Base-by-base conservation (phyloP, 2,888 invertebrate genomes). In the Mylabris sibirica region DNA sequence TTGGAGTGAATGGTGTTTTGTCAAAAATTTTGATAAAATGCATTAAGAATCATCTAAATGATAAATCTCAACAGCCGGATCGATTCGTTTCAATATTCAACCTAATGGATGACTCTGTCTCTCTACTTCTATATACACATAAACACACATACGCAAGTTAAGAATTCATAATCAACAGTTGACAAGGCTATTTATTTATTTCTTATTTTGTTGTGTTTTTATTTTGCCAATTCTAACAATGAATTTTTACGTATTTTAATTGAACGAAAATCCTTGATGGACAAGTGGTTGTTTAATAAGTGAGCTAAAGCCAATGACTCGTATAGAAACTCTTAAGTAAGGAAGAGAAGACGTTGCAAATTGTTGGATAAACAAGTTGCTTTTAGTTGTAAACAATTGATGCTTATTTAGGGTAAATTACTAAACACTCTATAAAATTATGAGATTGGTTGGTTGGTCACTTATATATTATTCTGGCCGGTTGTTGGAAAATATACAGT, bases 401-500 rank as follows among this genome's bases (percentile, higher is more conserved):
- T 17, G 38, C 34, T 34, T 61, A 34, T 53, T 57, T 57, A 24
- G 4, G 14, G 14, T 14, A 62, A 63, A 63, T 34, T 53, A 20
- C 35, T 9, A 35, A 64, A 35, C 22, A 59, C 59, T 20, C 20
- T 41, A 64, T 57, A 57, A 64, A 64, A 64, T 64, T 20, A 61
- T 11, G 20, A 62, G 62, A 38, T 30, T 30, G 30, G 30, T 30
- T 30, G 30, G 30, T 62, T 62, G 62, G 35, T 38, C 38, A 24
- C 17, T 38, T 44, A 62, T 34, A 30, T 30, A 6, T 6, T 30
- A 41, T 44, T 34, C 44, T 11, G 14, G 26, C 3, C 17, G 22
- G 17, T 26, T 64, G 59, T 64, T 49, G 64, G 57, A 57, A 59
- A 69, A 71, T 74, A 63, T 73, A 71, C 75, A 76, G 76, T 72